Conservation (phyloP, 1,140 invertebrate species). For the Arion vulgaris region DNA sequence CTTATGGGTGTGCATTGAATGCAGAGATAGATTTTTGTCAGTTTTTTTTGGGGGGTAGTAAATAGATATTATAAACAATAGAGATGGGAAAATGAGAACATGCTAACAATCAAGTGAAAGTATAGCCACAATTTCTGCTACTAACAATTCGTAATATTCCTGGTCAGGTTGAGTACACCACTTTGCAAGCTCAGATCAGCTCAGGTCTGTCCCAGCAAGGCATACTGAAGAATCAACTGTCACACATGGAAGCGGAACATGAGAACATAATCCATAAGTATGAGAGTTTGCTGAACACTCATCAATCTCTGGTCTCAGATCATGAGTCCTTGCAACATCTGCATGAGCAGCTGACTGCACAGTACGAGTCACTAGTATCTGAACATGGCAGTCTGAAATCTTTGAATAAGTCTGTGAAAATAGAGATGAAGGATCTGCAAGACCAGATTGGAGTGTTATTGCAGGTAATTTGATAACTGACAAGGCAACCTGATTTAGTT, state of each 20-base stretch:
- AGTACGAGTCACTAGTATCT: slow-evolving; percentile 88
- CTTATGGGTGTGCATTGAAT: too few species aligned
- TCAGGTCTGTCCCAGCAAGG: slow-evolving; percentile 88
- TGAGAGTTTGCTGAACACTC: slow-evolving; percentile 81
- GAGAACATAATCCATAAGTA: slow-evolving; percentile 78
- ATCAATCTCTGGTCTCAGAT: slow-evolving; percentile 86
- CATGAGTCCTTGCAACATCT: slow-evolving; percentile 87
- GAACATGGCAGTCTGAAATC: slow-evolving; percentile 88
- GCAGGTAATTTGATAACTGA: slow-evolving; percentile 31
- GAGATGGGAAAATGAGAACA: too few species aligned
- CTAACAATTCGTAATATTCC: too few species aligned
- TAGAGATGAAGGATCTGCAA: slow-evolving; percentile 84
- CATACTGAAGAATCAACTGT: slow-evolving; percentile 86
- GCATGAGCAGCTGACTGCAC: slow-evolving; percentile 88
- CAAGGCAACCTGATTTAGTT: too few species aligned
- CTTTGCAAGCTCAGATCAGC: slow-evolving; percentile 87
- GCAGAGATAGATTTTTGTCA: too few species aligned
- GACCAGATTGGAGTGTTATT: slow-evolving; percentile 87
- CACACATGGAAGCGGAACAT: slow-evolving; percentile 88
- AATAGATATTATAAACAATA: too few species aligned
- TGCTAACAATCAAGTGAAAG: too few species aligned
- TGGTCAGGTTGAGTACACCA: slow-evolving; percentile 89
- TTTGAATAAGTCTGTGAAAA: slow-evolving; percentile 80
- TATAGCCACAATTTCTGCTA: too few species aligned
- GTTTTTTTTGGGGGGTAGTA: too few species aligned